Percentiles rank a stretch among this genome's conserved stretches.
phyloP scores from a whole-genome alignment of 35 echinoderm and acorn worm species.

The Hemicentrotus pulcherrimus region DNA sequence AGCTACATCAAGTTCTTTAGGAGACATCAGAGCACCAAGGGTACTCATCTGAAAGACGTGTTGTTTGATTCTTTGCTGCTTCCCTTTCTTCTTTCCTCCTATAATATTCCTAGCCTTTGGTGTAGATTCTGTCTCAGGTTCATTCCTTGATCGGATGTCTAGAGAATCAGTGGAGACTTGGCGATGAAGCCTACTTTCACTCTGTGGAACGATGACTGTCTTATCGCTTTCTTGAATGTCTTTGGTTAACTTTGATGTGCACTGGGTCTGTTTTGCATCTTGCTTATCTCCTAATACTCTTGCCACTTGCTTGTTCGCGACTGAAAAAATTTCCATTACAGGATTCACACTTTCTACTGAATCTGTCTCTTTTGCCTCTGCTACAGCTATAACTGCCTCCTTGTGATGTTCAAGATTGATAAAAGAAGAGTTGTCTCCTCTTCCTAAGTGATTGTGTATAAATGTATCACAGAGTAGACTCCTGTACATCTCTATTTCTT shows the following conservation, averaged over 20 bases:
- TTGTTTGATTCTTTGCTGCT: constrained; percentile 5
- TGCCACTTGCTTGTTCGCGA: not conserved
- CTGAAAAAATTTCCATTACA: not conserved
- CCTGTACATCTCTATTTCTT: not conserved
- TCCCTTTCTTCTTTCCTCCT: not conserved
- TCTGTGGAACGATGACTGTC: not conserved
- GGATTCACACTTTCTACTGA: not conserved
- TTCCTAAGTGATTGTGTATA: not conserved
- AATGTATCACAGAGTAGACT: not conserved
- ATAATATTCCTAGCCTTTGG: not conserved
- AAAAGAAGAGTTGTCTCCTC: not conserved
- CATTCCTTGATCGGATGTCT: not conserved
- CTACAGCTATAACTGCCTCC: not conserved
- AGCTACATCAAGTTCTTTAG: not conserved
- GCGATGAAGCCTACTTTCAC: not conserved
- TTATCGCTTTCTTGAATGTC: not conserved
- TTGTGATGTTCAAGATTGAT: not conserved
- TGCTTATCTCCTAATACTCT: not conserved
- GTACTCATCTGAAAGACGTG: not conserved
- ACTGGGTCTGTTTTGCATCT: not conserved
- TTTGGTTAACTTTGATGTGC: not conserved
- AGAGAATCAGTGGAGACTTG: not conserved
- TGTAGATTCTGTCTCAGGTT: not conserved
- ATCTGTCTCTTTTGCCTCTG: not conserved
- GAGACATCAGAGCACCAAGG: not conserved